Base-by-base conservation (phyloP, 2,797 vertebrate species). In the Pipistrellus kuhlii region DNA sequence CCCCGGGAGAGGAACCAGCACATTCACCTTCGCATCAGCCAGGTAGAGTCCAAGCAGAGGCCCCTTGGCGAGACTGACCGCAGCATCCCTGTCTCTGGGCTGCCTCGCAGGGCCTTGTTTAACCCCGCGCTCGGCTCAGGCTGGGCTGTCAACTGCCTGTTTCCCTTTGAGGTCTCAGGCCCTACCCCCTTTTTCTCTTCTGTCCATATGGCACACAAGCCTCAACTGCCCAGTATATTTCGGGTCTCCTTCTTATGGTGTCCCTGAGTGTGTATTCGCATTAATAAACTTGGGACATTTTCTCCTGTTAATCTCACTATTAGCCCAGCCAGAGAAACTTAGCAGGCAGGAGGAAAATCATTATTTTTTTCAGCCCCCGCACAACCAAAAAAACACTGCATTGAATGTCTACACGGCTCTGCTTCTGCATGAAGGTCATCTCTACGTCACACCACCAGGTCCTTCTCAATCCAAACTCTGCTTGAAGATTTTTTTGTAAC, bases 361-460 rank as follows among this genome's bases (percentile, higher is more conserved):
- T 82, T n/a, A 51, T 32, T n/a, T 66, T n/a, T 48, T 53, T 32
- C 10, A 10, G 30, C 44, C 59, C 77, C 57, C 17, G 6, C 30
- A 35, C 44, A 48, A 18, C 71, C 62, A 53, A 73, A 10, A 10
- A 86, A 94, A 76, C 68, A 69, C 25, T n/a, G 30, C 57, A 86
- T n/a, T 94, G 84, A 76, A 87, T 86, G 72, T 94, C 51, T 93
- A 68, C 8, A 32, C 18, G 18, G 25, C n/a, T 57, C 32, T 81
- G 76, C 48, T 80, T 94, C 81, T 66, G 5, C 14, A 13, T 3
- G 21, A 90, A 90, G 85, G 30, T 38, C 64, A 59, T 90, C 55
- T 89, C 48, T n/a, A 7, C 17, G 32, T 68, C 62, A 41, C 81
- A 62, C 14, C 30, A 30, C 32, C 0, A 0, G 20, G 27, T 51